A percentile compares a stretch with the other conserved stretches of the same genome.
Conservation (phyloP, 1,140 invertebrate genomes). For the Dendrolimus kikuchii region DNA sequence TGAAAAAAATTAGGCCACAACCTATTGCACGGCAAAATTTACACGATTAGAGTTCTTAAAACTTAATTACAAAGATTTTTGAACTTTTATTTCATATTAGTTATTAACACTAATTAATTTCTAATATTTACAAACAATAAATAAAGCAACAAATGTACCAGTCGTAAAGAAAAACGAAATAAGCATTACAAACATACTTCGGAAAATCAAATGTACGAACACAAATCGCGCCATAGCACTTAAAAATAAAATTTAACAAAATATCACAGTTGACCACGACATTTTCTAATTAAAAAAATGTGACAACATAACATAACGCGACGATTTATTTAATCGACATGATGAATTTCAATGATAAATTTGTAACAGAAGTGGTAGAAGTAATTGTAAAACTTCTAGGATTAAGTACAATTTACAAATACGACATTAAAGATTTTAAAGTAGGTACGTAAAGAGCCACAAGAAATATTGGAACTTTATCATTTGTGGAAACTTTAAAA, state of each 20-base stretch:
- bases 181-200: constrained; percentile 34
- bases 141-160: constrained; percentile 60
- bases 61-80: no score
- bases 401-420: constrained; percentile 68
- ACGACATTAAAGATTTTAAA: constrained; percentile 61
- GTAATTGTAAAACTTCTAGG: constrained; percentile 28
- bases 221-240: constrained; percentile 41
- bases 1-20: constrained; percentile 48
- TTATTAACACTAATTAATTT: constrained; percentile 29
- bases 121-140: constrained; percentile 68
- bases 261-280: constrained; percentile 71
- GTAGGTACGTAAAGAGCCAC: constrained; percentile 40
- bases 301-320: constrained; percentile 39
- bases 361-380: constrained; percentile 16
- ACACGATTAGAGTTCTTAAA: constrained; percentile 25
- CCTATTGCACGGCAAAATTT: constrained; percentile 60
- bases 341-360: constrained; percentile 17
- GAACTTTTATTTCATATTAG: no score
- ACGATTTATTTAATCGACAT: constrained; percentile 16
- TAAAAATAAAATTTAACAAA: constrained; percentile 70
- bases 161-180: constrained; percentile 28
- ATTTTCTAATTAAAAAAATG: constrained; percentile 42
- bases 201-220: constrained; percentile 35
- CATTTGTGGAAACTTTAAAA: constrained; percentile 49
- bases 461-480: constrained; percentile 51